Evolutionary conservation across 2,888 invertebrate genomes (phyloP).

Genomic region (Cryptophagus acutangulus): DNA sequence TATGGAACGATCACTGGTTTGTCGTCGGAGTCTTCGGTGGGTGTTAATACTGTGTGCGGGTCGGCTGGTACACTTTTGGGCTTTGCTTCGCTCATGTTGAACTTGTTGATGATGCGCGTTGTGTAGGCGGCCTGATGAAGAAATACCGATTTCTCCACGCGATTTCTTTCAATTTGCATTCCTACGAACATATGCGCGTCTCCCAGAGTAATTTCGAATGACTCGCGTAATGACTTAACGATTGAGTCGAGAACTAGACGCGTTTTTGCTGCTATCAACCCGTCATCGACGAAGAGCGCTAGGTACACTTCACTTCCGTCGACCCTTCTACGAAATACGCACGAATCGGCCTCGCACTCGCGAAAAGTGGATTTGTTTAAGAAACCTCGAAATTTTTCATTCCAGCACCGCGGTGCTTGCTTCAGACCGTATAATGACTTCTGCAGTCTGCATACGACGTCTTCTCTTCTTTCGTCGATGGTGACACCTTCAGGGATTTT

Average conservation of each 20-base stretch:
- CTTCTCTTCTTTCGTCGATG: constrained; percentile 6
- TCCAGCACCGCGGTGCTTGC: constrained; percentile 32
- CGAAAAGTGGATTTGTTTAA: constrained; percentile 27
- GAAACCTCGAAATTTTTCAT: constrained; percentile 30
- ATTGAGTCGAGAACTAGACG: neutral
- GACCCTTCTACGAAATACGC: constrained; percentile 27
- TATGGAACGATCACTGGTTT: constrained; percentile 26
- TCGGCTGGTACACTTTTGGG: constrained; percentile 11
- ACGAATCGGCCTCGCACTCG: constrained; percentile 29
- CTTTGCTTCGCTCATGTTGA: constrained; percentile 10
- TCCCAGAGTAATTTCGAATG: constrained; percentile 12
- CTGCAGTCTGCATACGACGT: neutral
- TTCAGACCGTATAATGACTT: constrained; percentile 37
- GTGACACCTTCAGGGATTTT: constrained; percentile 1
- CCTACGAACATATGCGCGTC: constrained; percentile 13
- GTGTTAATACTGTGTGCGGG: constrained; percentile 5
- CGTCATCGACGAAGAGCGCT: constrained; percentile 30
- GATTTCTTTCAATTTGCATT: constrained; percentile 12
- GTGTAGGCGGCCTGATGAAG: constrained; percentile 11
- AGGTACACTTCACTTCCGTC: constrained; percentile 14
- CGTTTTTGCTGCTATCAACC: constrained; percentile 10
- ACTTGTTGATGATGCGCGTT: constrained; percentile 10
- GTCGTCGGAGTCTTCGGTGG: constrained; percentile 27
- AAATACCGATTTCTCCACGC: constrained; percentile 9
- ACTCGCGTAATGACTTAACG: neutral